phyloP scores from a whole-genome alignment of 2,797 vertebrate genomes.

The Antennarius maculatus region DNA sequence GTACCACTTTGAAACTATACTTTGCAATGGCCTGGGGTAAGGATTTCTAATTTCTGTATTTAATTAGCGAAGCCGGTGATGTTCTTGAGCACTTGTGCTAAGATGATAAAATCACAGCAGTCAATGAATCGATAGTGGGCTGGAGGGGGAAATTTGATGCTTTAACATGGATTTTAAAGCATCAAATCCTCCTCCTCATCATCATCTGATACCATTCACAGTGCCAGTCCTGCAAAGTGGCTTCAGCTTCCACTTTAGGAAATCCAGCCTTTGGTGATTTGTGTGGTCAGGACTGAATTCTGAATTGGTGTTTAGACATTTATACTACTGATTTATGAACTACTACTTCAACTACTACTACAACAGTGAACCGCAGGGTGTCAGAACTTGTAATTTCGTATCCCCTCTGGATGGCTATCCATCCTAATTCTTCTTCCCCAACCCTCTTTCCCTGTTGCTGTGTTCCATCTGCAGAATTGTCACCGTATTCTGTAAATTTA shows the following conservation, averaged over 20 bases:
- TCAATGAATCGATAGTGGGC: constrained; percentile 60
- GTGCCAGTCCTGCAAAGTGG: constrained; percentile 25
- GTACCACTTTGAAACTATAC: constrained; percentile 13
- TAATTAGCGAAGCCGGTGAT: constrained; percentile 44
- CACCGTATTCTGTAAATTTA: constrained; percentile 33
- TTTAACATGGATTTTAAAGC: constrained; percentile 50
- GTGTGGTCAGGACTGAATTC: constrained; percentile 32
- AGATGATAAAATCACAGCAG: constrained; percentile 58
- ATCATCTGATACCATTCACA: constrained; percentile 12
- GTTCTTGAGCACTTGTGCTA: constrained; percentile 17
- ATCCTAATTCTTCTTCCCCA: constrained; percentile 25
- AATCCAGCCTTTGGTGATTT: constrained; percentile 33
- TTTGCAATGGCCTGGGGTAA: background rate
- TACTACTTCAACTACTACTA: constrained; percentile 31
- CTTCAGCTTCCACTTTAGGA: constrained; percentile 14
- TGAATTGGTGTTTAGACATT: constrained; percentile 48
- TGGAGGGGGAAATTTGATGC: constrained; percentile 54
- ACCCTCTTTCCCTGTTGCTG: constrained; percentile 16
- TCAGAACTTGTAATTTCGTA: constrained; percentile 44
- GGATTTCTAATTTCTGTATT: constrained; percentile 33
- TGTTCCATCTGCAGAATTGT: constrained; percentile 11
- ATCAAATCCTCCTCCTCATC: constrained; percentile 24
- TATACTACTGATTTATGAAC: constrained; percentile 64
- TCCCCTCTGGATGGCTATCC: constrained; percentile 41
- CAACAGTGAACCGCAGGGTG: constrained; percentile 39